These are phyloP conservation scores for Hypocryptadius cinnamomeus DNA, from an alignment of 2,113 vertebrate species.

Conservation along the genomic window DNA sequence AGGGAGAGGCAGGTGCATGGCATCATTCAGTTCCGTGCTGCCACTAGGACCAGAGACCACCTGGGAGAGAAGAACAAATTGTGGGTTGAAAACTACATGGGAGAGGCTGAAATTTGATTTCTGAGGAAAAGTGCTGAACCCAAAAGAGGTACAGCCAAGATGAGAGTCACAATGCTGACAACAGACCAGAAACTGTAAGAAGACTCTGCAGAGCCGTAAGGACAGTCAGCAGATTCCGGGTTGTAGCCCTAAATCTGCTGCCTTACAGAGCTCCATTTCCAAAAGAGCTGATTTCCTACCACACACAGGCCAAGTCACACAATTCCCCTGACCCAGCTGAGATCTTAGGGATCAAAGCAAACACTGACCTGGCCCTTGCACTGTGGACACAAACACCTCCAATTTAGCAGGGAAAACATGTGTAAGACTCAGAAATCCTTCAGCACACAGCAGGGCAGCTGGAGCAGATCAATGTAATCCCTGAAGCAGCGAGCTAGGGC, in stretches of 20 bases:
- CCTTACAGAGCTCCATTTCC: not conserved
- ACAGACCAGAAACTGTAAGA: not conserved
- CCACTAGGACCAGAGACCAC: not conserved
- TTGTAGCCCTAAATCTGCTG: not conserved
- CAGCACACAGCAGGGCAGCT: not conserved
- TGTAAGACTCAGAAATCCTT: slow-evolving; percentile 4
- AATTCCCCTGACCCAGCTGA: not conserved
- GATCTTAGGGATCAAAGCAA: not conserved
- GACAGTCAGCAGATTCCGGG: not conserved
- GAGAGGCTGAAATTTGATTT: not conserved
- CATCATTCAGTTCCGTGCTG: rapidly evolving
- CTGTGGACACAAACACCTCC: not conserved
- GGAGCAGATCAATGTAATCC: not conserved
- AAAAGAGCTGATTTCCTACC: not conserved
- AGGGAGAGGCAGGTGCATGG: rapidly evolving
- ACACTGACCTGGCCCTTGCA: not conserved
- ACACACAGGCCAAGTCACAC: not conserved
- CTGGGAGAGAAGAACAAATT: not conserved
- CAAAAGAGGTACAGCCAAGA: not conserved
- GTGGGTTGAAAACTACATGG: rapidly evolving
- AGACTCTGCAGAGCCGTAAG: not conserved
- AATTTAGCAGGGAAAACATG: not conserved
- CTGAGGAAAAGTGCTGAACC: not conserved
- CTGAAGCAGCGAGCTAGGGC: not conserved
- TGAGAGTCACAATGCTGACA: rapidly evolving